These are phyloP conservation scores for Cyprinodon diabolis DNA, from an alignment of 2,797 vertebrate genomes.

Conservation along the genomic window DNA sequence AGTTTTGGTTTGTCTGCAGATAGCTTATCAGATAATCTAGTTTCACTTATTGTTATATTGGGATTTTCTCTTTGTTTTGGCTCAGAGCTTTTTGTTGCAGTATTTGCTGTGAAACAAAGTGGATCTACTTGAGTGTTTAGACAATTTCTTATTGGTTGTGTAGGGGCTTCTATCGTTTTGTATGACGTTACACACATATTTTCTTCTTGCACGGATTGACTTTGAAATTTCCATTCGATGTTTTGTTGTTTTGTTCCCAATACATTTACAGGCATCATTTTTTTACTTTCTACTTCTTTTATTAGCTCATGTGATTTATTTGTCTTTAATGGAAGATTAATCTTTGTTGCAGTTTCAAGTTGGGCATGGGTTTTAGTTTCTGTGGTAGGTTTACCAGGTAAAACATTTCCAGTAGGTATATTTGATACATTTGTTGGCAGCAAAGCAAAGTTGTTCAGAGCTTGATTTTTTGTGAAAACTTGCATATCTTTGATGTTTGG, in stretches of 20 bases:
- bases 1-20: conserved; percentile 3
- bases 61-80: conserved; percentile 26
- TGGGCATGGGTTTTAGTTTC: conserved; percentile 18
- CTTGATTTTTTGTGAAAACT: conserved; percentile 24
- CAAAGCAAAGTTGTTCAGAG: conserved; percentile 5
- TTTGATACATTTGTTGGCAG: conserved; percentile 4
- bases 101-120: not conserved
- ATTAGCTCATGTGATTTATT: not conserved
- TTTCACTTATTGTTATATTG: conserved; percentile 8
- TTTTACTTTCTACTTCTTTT: conserved; percentile 17
- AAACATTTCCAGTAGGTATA: conserved; percentile 7
- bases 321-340: conserved; percentile 10
- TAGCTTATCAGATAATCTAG: conserved; percentile 16
- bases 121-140: conserved; percentile 14
- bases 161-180: not conserved
- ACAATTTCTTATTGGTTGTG: conserved; percentile 3
- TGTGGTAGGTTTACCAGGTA: conserved; percentile 10
- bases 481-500: conserved; percentile 10
- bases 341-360: conserved; percentile 12
- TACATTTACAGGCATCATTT: conserved; percentile 4
- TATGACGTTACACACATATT: conserved; percentile 19
- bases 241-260: not conserved
- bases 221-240: conserved; percentile 7
- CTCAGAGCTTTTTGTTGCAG: conserved; percentile 25
- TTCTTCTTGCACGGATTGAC: conserved; percentile 21